A percentile compares a stretch with the other conserved stretches of the same genome.
Conservation (phyloP, 2,113 vertebrate species). For the Leptodactylus fuscus region DNA sequence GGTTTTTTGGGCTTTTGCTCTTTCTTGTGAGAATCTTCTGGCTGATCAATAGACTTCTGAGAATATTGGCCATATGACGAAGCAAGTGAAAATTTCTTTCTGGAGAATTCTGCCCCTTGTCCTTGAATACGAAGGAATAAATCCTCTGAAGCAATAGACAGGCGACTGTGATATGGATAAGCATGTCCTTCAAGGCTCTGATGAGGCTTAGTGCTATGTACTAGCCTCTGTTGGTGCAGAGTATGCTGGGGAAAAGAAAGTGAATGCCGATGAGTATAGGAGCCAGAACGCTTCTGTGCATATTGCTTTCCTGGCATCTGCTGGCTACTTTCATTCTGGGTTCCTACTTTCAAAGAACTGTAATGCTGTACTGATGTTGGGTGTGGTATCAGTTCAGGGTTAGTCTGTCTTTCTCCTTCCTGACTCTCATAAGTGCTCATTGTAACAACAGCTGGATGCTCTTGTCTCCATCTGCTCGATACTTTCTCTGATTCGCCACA, state of each 20-base stretch:
- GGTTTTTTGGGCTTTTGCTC: conserved; percentile 98
- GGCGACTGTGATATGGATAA: conserved; percentile 89
- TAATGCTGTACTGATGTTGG: conserved; percentile 84
- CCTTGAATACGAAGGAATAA: conserved; percentile 87
- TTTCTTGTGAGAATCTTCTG: conserved; percentile 92
- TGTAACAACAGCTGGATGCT: conserved; percentile 83
- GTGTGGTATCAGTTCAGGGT: conserved; percentile 79
- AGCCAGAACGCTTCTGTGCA: conserved; percentile 79
- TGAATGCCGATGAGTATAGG: conserved; percentile 85
- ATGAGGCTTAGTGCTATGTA: conserved; percentile 87
- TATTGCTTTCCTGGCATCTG: conserved; percentile 86
- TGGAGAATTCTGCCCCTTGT: conserved; percentile 83
- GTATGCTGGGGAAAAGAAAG: conserved; percentile 93
- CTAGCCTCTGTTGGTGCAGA: conserved; percentile 87
- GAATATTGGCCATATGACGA: conserved; percentile 90
- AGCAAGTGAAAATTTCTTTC: conserved; percentile 91
- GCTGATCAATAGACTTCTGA: conserved; percentile 86
- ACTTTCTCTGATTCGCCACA: conserved; percentile 86
- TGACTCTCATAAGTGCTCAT: conserved; percentile 87
- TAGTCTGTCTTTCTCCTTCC: conserved; percentile 81
- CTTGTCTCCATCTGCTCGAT: conserved; percentile 91
- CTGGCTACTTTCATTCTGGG: conserved; percentile 76
- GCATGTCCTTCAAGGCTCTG: conserved; percentile 89
- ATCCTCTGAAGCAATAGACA: conserved; percentile 88
- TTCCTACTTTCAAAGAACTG: conserved; percentile 81